Evolutionary conservation across 2,888 invertebrate genomes (phyloP).

Genomic region (Ormyrus rosae): DNA sequence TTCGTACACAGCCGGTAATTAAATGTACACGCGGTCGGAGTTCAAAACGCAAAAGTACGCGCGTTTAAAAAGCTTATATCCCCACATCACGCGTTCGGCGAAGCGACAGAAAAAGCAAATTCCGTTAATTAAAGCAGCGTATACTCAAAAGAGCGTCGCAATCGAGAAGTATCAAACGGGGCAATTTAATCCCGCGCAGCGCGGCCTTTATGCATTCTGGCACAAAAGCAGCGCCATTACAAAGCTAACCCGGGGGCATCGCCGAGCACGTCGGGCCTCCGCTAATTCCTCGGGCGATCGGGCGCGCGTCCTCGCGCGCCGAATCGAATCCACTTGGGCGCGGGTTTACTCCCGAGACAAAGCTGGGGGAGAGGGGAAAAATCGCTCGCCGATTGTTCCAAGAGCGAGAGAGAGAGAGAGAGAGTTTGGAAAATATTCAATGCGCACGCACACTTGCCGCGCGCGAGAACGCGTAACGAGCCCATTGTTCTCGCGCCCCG

Average conservation of each 20-base stretch:
- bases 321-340: constrained; percentile 20
- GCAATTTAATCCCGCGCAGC: not conserved
- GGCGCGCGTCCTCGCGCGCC: not conserved
- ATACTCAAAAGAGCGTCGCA: too few relatives aligned
- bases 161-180: not conserved
- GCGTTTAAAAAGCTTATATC: too few relatives aligned
- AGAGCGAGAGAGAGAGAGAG: not conserved
- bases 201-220: not conserved
- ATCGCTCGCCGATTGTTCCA: not conserved
- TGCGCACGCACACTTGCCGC: constrained; percentile 49
- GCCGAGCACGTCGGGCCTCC: not conserved
- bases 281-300: not conserved
- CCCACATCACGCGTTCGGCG: too few relatives aligned
- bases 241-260: not conserved
- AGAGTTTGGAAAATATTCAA: constrained; percentile 58
- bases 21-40: too few relatives aligned
- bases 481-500: constrained; percentile 57
- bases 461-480: constrained; percentile 58
- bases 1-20: too few relatives aligned
- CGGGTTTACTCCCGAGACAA: too few relatives aligned
- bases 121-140: too few relatives aligned
- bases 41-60: too few relatives aligned
- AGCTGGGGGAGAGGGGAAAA: not conserved
- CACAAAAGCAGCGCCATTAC: constrained; percentile 15
- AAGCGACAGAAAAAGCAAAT: not conserved